Conservation (phyloP, 2,113 vertebrate genomes). For the Dasypus novemcinctus region DNA sequence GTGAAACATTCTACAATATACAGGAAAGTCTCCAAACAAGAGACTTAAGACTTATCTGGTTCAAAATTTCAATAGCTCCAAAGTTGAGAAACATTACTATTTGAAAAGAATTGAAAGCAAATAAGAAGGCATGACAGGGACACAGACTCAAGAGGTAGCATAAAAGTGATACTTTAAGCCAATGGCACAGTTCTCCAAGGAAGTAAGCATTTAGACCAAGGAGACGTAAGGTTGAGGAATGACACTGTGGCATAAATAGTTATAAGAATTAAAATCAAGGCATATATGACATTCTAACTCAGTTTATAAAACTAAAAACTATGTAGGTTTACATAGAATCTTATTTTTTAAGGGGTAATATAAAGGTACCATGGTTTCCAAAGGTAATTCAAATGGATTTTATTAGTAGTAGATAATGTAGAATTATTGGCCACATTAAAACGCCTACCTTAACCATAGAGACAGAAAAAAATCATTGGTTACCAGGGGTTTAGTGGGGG, state of each 20-base stretch:
- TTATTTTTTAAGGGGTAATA: background rate
- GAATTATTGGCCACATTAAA: background rate
- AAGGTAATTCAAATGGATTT: slow-evolving; percentile 1
- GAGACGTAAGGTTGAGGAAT: slow-evolving; percentile 26
- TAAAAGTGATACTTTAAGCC: background rate
- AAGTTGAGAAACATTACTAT: background rate
- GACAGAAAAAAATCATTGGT: no score
- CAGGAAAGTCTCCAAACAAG: background rate
- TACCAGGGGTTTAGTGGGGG: no score
- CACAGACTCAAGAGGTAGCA: background rate
- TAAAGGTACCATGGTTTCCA: background rate
- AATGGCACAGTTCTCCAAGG: background rate
- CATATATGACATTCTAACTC: background rate
- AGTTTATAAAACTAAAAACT: slow-evolving; percentile 13
- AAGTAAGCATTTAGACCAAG: background rate
- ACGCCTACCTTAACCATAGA: background rate
- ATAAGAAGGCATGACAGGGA: background rate
- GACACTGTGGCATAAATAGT: background rate
- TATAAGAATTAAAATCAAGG: slow-evolving; percentile 31
- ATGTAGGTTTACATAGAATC: background rate
- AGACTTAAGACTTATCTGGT: slow-evolving; percentile 6
- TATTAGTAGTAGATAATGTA: background rate
- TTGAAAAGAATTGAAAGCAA: background rate
- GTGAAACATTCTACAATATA: background rate
- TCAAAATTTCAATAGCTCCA: background rate